phyloP scores from a whole-genome alignment of 2,113 vertebrate species.

The Gymnogyps californianus region DNA sequence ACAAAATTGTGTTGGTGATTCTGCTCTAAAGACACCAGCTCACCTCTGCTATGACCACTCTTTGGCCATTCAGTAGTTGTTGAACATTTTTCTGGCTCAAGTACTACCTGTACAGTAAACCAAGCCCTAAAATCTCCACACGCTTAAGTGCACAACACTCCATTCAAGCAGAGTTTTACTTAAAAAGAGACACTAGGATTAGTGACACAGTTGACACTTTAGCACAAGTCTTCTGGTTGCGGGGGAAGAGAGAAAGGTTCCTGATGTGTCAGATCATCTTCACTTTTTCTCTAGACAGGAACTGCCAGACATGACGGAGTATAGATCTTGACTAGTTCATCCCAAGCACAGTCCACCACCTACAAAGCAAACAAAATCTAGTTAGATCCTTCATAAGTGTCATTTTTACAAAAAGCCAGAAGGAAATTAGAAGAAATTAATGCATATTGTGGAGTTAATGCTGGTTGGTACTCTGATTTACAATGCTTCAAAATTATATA shows the following conservation, averaged over 20 bases:
- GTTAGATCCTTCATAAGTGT: background rate
- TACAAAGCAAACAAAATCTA: slow-evolving; percentile 68
- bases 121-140: background rate
- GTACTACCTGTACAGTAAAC: background rate
- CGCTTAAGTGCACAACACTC: background rate
- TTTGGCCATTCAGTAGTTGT: background rate
- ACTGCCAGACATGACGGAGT: slow-evolving; percentile 79
- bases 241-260: background rate
- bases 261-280: background rate
- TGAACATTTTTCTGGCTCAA: background rate
- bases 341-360: slow-evolving; percentile 97
- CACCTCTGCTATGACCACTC: background rate
- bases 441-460: background rate
- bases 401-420: background rate
- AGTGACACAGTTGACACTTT: background rate
- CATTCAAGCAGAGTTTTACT: background rate
- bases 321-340: slow-evolving; percentile 94
- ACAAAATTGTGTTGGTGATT: background rate
- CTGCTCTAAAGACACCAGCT: background rate
- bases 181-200: background rate
- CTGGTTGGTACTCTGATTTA: background rate
- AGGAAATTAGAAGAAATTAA: background rate
- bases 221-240: background rate
- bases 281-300: slow-evolving; percentile 47
- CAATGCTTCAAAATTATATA: background rate